These are phyloP conservation scores for Lophura swinhoii DNA, from an alignment of 2,797 vertebrate genomes.

Conservation along the genomic window DNA sequence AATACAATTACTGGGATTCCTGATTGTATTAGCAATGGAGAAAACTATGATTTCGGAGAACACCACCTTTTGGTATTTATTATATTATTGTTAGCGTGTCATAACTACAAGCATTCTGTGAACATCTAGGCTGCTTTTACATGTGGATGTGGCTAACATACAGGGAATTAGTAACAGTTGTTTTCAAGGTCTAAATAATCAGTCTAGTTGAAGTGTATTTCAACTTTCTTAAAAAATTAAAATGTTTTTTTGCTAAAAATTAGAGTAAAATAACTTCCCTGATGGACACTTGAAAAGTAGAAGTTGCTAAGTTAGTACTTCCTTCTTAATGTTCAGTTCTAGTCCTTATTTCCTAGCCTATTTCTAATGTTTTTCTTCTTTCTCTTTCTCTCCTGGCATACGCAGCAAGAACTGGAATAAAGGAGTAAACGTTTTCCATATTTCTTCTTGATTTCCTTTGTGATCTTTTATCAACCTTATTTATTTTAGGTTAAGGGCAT, in stretches of 20 bases:
- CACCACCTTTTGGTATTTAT: neutral
- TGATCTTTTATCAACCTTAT: slow-evolving; percentile 53
- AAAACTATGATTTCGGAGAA: neutral
- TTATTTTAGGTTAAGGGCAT: slow-evolving; percentile 36
- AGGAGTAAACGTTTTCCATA: slow-evolving; percentile 75
- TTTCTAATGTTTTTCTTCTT: slow-evolving; percentile 76
- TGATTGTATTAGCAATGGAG: neutral
- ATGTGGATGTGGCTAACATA: neutral
- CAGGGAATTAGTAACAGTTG: neutral
- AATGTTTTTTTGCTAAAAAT: neutral
- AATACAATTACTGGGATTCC: neutral
- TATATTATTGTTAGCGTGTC: neutral
- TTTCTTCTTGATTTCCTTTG: slow-evolving; percentile 68
- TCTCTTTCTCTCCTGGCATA: slow-evolving; percentile 79
- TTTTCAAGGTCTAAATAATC: neutral
- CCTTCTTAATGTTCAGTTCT: neutral
- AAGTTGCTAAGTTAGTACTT: neutral
- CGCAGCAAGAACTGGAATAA: slow-evolving; percentile 92
- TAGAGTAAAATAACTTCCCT: neutral
- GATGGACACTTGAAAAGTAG: neutral
- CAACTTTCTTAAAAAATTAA: neutral
- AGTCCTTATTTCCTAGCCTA: neutral
- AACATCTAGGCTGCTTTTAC: neutral
- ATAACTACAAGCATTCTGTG: neutral
- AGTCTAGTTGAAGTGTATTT: neutral